These are phyloP conservation scores for Cecidostiba fungosa DNA, from an alignment of 2,888 invertebrate species.

Conservation along the genomic window DNA sequence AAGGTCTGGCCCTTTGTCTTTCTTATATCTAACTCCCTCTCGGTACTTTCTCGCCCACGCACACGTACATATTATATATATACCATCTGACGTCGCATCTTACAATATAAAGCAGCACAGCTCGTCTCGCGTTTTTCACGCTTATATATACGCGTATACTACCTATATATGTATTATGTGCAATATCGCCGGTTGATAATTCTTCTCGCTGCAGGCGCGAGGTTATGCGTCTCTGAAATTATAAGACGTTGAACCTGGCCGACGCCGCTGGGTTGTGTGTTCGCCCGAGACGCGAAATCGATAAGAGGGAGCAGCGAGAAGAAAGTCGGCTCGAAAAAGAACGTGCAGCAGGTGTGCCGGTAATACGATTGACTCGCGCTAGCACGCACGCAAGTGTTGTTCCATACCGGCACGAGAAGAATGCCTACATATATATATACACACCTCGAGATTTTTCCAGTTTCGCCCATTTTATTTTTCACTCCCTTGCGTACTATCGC, in stretches of 20 bases:
- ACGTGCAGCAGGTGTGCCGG: constrained; percentile 43
- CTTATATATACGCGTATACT: neutral
- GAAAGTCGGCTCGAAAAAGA: neutral
- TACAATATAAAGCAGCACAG: neutral
- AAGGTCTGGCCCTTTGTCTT: constrained; percentile 53
- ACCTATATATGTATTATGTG: no score
- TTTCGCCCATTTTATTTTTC: neutral
- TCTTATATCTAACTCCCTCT: constrained; percentile 10
- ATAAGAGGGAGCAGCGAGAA: constrained; percentile 7
- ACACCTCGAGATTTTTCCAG: neutral
- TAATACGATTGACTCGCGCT: constrained; percentile 53
- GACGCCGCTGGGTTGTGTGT: neutral
- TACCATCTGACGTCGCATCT: neutral
- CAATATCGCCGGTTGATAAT: constrained; percentile 48
- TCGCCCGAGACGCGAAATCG: constrained; percentile 35
- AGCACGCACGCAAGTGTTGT: neutral
- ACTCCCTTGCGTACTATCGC: neutral
- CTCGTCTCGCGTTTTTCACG: constrained; percentile 33
- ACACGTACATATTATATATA: no score
- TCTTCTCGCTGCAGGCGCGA: constrained; percentile 5
- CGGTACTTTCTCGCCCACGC: constrained; percentile 3
- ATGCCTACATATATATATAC: neutral
- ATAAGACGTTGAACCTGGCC: constrained; percentile 69
- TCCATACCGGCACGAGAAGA: neutral
- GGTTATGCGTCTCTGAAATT: constrained; percentile 55